A percentile compares a stretch with the other conserved stretches of the same genome.
Evolutionary conservation across 2,888 invertebrate genomes (phyloP).

Genomic region (Cephonodes hylas): DNA sequence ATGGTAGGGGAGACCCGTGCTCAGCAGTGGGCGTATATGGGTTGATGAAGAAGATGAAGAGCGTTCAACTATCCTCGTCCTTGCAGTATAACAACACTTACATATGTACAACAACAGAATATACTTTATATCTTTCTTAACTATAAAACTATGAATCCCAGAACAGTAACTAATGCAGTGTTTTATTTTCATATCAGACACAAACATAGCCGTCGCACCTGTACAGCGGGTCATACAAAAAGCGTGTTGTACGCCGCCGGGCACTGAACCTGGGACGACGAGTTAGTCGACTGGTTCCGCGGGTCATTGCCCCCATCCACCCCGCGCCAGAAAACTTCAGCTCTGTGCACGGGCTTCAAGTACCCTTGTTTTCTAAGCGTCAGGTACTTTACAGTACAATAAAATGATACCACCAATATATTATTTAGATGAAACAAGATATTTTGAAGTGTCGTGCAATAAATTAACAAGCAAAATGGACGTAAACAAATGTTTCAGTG

Average conservation of each 20-base stretch:
- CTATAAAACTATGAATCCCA: too few species aligned
- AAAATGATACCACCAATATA: not conserved
- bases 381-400: not conserved
- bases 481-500: too few species aligned
- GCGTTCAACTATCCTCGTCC: too few species aligned
- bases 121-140: too few species aligned
- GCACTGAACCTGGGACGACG: constrained; percentile 3
- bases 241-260: not conserved
- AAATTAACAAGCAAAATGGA: too few species aligned
- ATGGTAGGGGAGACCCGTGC: too few species aligned
- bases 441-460: too few species aligned
- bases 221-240: not conserved
- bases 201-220: not conserved
- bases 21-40: too few species aligned
- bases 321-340: constrained; percentile 19
- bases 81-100: not conserved
- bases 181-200: not conserved
- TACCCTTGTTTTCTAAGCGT: constrained; percentile 3
- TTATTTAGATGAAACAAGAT: not conserved
- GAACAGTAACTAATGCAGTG: not conserved
- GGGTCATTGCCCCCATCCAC: constrained; percentile 42
- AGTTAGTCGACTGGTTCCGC: constrained; percentile 41
- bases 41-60: too few species aligned
- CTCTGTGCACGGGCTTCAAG: not conserved
- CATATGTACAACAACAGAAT: not conserved